phyloP scores from a whole-genome alignment of 1,140 invertebrate species.

The Hypothenemus hampei region DNA sequence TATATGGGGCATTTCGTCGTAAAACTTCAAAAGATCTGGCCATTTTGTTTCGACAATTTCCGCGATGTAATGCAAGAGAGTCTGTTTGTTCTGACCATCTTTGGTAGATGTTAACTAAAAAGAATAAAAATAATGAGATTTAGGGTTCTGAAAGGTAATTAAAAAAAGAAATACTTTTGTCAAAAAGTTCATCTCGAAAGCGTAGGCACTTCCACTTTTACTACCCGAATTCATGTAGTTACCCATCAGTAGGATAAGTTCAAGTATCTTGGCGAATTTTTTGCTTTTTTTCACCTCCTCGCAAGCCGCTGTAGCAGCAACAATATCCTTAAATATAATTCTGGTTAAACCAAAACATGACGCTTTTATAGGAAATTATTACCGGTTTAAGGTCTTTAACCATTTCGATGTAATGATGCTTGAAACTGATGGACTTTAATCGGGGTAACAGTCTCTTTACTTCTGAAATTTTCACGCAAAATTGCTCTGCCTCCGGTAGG shows the following conservation, averaged over 20 bases:
- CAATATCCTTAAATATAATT: conserved; percentile 66
- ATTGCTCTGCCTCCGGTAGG: conserved; percentile 90
- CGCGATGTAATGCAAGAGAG: conserved; percentile 88
- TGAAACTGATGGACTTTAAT: conserved; percentile 86
- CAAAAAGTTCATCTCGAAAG: conserved; percentile 94
- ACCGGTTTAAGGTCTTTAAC: conserved; percentile 89
- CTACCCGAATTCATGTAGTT: conserved; percentile 96
- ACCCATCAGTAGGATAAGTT: conserved; percentile 84
- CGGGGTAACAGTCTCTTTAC: conserved; percentile 86
- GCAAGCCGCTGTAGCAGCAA: conserved; percentile 90
- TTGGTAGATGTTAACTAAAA: conserved; percentile 87
- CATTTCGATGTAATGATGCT: conserved; percentile 75
- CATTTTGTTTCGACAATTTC: conserved; percentile 85
- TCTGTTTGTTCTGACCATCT: conserved; percentile 88
- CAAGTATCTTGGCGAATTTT: conserved; percentile 86
- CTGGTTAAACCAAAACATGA: background rate
- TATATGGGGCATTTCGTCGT: conserved; percentile 83
- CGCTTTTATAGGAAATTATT: conserved; percentile 44
- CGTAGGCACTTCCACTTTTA: conserved; percentile 87
- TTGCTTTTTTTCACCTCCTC: conserved; percentile 88
- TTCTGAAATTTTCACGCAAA: conserved; percentile 82
- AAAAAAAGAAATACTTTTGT: conserved; percentile 65
- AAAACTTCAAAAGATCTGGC: conserved; percentile 76
- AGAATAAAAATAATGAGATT: background rate
- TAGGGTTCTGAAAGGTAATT: background rate